Evolutionary conservation across 1,140 invertebrate genomes (phyloP).

Genomic region (Pantala flavescens): DNA sequence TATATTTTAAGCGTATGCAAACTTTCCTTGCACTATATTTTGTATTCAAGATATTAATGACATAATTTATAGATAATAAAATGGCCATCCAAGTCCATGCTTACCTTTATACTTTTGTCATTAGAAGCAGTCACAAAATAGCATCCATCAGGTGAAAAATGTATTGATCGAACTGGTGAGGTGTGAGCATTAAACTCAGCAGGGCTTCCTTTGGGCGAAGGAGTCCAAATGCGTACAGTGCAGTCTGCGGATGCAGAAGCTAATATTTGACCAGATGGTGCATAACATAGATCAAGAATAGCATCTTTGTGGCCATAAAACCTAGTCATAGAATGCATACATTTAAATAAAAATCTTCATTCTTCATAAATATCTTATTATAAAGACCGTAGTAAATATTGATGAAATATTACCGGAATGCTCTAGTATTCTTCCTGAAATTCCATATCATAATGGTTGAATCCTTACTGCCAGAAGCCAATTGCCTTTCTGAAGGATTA

Average conservation of each 20-base stretch:
- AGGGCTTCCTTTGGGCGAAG: conserved; percentile 62
- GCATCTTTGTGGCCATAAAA: conserved; percentile 36
- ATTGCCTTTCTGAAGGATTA: conserved; percentile 59
- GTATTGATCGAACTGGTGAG: conserved; percentile 63
- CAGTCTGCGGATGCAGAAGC: conserved; percentile 73
- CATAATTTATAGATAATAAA: too few species aligned
- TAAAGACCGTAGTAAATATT: background rate
- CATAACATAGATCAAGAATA: conserved; percentile 55
- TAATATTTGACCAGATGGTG: conserved; percentile 66
- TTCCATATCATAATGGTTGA: conserved; percentile 73
- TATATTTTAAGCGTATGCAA: too few species aligned
- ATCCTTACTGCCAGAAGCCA: conserved; percentile 68
- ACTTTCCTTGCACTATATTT: too few species aligned
- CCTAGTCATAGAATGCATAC: conserved; percentile 20
- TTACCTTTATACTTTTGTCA: conserved; percentile 59
- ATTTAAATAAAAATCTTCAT: conserved; percentile 15
- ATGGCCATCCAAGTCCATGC: background rate
- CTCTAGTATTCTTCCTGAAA: conserved; percentile 30
- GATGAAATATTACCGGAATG: background rate
- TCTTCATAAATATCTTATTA: background rate
- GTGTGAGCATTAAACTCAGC: conserved; percentile 69
- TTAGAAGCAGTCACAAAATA: conserved; percentile 73
- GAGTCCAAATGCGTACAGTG: conserved; percentile 75
- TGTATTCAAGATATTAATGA: too few species aligned
- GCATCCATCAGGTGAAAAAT: conserved; percentile 68